Percentiles rank a stretch among this genome's conserved stretches.
Evolutionary conservation across 37 sponge, comb jelly and placozoan species (phyloP).

Genomic region (Beroe ovata): DNA sequence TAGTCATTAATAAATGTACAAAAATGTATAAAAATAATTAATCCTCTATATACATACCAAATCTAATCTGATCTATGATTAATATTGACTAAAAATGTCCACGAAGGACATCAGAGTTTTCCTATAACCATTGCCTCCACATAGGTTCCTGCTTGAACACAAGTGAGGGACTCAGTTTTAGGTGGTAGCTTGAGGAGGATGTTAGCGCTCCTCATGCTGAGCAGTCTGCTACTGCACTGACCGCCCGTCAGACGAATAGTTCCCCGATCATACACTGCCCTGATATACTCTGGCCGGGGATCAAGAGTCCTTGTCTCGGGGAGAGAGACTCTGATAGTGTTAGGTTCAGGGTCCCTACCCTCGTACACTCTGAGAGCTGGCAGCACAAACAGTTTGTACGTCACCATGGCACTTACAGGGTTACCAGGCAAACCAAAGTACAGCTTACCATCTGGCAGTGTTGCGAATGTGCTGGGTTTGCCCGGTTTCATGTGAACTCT

Average conservation of each 20-base stretch:
- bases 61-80: no score
- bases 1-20: no score
- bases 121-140: conserved; percentile 71
- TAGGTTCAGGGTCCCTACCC: conserved; percentile 16
- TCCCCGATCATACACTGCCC: conserved; percentile 62
- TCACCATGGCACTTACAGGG: conserved; percentile 93
- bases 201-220: conserved; percentile 90
- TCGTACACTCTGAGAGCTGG: conserved; percentile 75
- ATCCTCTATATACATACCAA: no score
- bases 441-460: conserved; percentile 69
- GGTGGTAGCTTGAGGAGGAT: conserved; percentile 85
- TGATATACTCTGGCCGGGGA: conserved; percentile 86
- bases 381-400: conserved; percentile 87
- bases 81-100: no score
- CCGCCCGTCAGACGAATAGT: conserved; percentile 75
- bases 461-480: conserved; percentile 98
- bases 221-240: conserved; percentile 94
- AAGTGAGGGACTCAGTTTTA: conserved; percentile 54
- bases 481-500: conserved; percentile 96
- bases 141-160: conserved; percentile 52
- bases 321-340: background rate
- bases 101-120: no score
- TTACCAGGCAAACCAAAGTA: conserved; percentile 98
- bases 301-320: conserved; percentile 68
- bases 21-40: no score